These are phyloP conservation scores for Brachionichthys hirsutus DNA, from an alignment of 2,113 vertebrate species.

Conservation along the genomic window DNA sequence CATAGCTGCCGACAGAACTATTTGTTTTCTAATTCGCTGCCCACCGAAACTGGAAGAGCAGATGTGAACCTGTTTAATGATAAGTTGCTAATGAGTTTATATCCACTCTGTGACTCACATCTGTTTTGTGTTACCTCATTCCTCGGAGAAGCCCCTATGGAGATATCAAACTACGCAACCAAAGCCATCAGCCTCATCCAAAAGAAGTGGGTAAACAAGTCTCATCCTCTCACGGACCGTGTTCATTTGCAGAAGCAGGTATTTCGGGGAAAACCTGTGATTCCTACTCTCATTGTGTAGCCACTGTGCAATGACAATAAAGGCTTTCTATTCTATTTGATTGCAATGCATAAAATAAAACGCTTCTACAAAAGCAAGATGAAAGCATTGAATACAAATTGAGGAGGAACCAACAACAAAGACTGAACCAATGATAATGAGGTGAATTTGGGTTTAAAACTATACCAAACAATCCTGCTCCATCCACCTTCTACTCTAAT, in stretches of 20 bases:
- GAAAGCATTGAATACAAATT: slow-evolving; percentile 1
- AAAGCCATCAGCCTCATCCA: slow-evolving; percentile 14
- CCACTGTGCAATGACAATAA: too few species aligned
- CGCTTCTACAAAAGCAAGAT: background rate
- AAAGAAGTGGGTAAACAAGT: slow-evolving; percentile 33
- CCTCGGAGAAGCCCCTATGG: slow-evolving; percentile 10
- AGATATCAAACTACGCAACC: slow-evolving; percentile 1
- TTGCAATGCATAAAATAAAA: slow-evolving; percentile 1
- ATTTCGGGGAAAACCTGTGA: slow-evolving; percentile 1
- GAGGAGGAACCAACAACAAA: background rate
- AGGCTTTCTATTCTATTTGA: too few species aligned
- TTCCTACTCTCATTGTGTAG: too few species aligned
- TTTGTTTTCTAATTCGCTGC: slow-evolving; percentile 12
- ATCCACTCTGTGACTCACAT: slow-evolving; percentile 33
- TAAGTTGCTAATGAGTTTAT: slow-evolving; percentile 51
- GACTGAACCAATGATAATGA: background rate
- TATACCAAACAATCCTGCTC: too few species aligned
- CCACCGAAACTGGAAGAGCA: slow-evolving; percentile 36
- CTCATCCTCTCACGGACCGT: slow-evolving; percentile 5
- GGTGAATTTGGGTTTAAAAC: too few species aligned
- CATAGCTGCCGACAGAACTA: slow-evolving; percentile 33
- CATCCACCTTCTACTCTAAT: too few species aligned
- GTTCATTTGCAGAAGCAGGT: slow-evolving; percentile 32
- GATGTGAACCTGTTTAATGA: slow-evolving; percentile 45
- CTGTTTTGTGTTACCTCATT: slow-evolving; percentile 41